Conservation (phyloP, 2,797 vertebrate species). For the Orientallactaga sibirica region DNA sequence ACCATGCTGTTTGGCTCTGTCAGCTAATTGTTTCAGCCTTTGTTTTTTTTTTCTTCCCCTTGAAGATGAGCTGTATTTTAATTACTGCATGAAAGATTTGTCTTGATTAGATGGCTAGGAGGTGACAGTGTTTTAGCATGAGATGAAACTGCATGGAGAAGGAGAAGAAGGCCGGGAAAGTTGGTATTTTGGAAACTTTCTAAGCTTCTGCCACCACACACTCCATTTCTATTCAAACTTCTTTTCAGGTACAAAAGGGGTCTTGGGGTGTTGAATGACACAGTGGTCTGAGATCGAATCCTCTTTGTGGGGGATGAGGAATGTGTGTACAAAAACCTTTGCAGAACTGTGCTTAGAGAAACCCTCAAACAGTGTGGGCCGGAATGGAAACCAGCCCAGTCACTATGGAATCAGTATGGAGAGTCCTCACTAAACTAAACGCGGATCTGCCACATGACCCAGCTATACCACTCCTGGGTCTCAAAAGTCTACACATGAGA, state of each 20-base stretch:
- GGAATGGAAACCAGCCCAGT: too few species aligned
- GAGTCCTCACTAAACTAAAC: too few species aligned
- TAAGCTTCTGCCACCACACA: background rate
- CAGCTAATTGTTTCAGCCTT: slow-evolving; percentile 83
- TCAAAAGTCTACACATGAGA: too few species aligned
- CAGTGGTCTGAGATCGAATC: slow-evolving; percentile 20
- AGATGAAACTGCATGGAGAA: slow-evolving; percentile 29
- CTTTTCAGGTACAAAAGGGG: slow-evolving; percentile 3
- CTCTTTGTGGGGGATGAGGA: slow-evolving; percentile 2
- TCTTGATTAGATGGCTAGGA: slow-evolving; percentile 81
- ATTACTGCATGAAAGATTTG: slow-evolving; percentile 80
- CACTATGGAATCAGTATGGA: too few species aligned
- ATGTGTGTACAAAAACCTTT: background rate
- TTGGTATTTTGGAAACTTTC: slow-evolving; percentile 5
- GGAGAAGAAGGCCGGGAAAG: slow-evolving; percentile 3
- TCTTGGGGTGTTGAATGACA: background rate
- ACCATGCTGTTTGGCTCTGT: slow-evolving; percentile 63
- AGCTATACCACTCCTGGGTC: too few species aligned
- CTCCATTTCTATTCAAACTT: background rate
- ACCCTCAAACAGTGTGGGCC: too few species aligned
- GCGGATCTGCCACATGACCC: too few species aligned
- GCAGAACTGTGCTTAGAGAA: background rate
- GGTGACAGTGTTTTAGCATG: slow-evolving; percentile 66
- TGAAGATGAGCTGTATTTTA: slow-evolving; percentile 84
- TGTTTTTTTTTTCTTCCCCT: slow-evolving; percentile 78